Conservation (phyloP, 1,140 invertebrate genomes). For the Kradibia gibbosae region DNA sequence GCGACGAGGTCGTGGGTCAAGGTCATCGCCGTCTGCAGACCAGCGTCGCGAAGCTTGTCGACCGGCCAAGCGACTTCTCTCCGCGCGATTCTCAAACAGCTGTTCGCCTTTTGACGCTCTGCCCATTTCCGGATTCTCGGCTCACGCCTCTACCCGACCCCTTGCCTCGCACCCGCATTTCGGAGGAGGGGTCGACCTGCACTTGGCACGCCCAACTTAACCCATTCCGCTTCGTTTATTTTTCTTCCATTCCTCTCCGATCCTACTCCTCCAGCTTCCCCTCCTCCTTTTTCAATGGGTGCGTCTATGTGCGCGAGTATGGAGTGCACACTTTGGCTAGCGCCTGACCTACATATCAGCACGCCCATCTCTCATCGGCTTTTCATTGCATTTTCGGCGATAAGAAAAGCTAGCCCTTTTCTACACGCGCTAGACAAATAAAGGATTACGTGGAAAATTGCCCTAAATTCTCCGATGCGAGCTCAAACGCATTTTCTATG, state of each 20-base stretch:
- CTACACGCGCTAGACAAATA: too few relatives aligned
- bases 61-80: slow-evolving; percentile 61
- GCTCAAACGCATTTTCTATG: too few relatives aligned
- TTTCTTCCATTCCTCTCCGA: too few relatives aligned
- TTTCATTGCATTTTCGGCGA: background rate
- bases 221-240: too few relatives aligned
- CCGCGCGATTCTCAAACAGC: slow-evolving; percentile 67
- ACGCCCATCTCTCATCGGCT: background rate
- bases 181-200: too few relatives aligned
- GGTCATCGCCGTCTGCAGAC: slow-evolving; percentile 65
- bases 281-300: too few relatives aligned
- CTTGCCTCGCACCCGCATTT: background rate
- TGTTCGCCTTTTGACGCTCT: slow-evolving; percentile 64
- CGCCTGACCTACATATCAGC: background rate
- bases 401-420: too few relatives aligned
- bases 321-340: too few relatives aligned
- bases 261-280: too few relatives aligned
- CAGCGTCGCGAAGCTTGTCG: slow-evolving; percentile 19
- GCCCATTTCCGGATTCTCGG: slow-evolving; percentile 24
- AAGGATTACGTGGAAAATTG: slow-evolving; percentile 3
- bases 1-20: slow-evolving; percentile 68
- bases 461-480: slow-evolving; percentile 21
- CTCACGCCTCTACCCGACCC: background rate
- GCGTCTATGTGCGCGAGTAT: too few relatives aligned
- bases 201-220: too few relatives aligned